Evolutionary conservation across 2,888 invertebrate genomes (phyloP), one percentile per base, ranked within the genome.

Genomic region (Autographa gamma): DNA sequence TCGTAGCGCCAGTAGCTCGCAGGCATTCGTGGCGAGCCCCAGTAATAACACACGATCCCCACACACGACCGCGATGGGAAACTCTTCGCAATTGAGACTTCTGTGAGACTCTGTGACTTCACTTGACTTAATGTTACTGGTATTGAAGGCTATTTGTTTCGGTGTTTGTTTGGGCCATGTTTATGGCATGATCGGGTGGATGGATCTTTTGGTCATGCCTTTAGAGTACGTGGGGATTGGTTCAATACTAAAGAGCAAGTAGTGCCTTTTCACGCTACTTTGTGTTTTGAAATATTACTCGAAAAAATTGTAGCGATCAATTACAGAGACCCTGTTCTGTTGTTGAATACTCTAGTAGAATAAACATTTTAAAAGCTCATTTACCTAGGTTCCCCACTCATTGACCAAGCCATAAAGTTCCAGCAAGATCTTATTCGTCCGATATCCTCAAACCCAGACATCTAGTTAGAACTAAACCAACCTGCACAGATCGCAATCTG

Each of bases 1-100:
- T 79, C 77, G 73, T 66, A 63, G 84, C 80, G 81, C 74, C 83
- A 48, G 74, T 83, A 85, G 92, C 93, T 91, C 79, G 76, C 71
- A 93, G 94, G 93, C 78, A 80, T 91, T 93, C 94, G 94, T 94
- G 93, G 85, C 74, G 80, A 76, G 74, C 72, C 75, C 68, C 73
- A 69, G 87, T 92, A 93, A 93, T 92, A 85, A 88, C 85, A 85
- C 92, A 90, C 91, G 92, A 90, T 77, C 84, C 90, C 52, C 80
- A 85, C 84, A 83, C 87, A 83, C 84, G 85, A 88, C 79, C 81
- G 86, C 88, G 92, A 93, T 93, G 93, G 93, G 93, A 93, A 93
- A 90, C 90, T 87, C 84, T 61, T 60, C 59, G 84, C 84, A 85
- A 86, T 86, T 86, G 86, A 87, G 86, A 89, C 83, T 90, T 90